Evolutionary conservation across 2,888 invertebrate species (phyloP).

Genomic region (Hetaerina titia): DNA sequence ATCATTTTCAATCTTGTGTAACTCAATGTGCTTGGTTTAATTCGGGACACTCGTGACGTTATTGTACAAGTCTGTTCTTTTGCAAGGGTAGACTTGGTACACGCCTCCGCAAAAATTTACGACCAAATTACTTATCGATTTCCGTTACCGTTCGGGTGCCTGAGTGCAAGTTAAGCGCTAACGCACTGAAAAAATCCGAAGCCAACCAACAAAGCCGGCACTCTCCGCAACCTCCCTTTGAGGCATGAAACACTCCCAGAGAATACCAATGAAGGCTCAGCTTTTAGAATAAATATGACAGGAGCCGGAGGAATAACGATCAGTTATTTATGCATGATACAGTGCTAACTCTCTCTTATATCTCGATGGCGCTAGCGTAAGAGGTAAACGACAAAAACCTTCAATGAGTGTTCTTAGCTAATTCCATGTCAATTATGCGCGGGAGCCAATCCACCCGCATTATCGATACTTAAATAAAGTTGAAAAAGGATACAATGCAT

Average conservation of each 20-base stretch:
- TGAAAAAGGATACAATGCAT: background rate
- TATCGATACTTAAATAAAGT: too few species aligned
- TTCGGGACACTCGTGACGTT: background rate
- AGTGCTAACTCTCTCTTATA: too few species aligned
- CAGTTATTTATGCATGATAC: too few species aligned
- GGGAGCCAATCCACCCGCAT: too few species aligned
- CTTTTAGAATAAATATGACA: background rate
- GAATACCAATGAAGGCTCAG: background rate
- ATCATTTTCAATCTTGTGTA: too few species aligned
- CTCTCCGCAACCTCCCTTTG: background rate
- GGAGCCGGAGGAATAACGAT: too few species aligned
- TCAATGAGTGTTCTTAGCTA: too few species aligned
- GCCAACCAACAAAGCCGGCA: background rate
- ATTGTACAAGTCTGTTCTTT: background rate
- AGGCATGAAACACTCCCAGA: background rate
- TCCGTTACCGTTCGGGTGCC: background rate
- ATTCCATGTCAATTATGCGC: too few species aligned
- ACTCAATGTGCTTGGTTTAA: too few species aligned
- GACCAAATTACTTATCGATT: conserved; percentile 30
- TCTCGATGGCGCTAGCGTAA: too few species aligned
- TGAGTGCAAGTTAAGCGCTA: background rate
- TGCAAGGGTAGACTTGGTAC: background rate
- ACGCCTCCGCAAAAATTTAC: background rate
- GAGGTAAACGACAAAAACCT: too few species aligned
- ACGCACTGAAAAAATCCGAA: background rate